phyloP scores from a whole-genome alignment of 2,797 vertebrate genomes.

The Champsocephalus esox region DNA sequence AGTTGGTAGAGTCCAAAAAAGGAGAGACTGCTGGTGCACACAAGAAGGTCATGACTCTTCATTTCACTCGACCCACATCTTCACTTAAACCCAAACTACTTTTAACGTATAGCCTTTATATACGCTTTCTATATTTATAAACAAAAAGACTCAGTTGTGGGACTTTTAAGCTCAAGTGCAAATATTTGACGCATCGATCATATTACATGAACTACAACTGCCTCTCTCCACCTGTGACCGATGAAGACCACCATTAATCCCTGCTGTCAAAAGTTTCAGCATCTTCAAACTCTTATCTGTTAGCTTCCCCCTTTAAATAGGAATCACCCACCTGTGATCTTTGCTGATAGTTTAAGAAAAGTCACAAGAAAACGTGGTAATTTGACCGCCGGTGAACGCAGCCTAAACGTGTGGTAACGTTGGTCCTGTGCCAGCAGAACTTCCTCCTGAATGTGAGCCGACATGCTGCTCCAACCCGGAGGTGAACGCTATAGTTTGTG shows the following conservation, averaged over 20 bases:
- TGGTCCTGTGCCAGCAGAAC: slow-evolving; percentile 28
- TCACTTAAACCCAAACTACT: neutral
- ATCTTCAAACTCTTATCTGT: neutral
- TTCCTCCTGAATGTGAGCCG: slow-evolving; percentile 42
- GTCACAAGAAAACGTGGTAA: slow-evolving; percentile 4
- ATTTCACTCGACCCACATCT: neutral
- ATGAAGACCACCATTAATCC: neutral
- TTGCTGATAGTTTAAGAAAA: neutral
- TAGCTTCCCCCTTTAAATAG: neutral
- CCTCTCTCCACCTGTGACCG: neutral
- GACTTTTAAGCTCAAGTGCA: neutral
- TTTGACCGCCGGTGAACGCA: slow-evolving; percentile 2
- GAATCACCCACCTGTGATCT: neutral
- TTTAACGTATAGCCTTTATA: neutral
- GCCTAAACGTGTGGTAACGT: slow-evolving; percentile 11
- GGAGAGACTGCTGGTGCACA: neutral
- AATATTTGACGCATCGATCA: neutral
- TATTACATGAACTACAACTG: neutral
- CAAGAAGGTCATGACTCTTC: slow-evolving; percentile 21
- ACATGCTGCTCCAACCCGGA: slow-evolving; percentile 28
- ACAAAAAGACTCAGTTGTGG: neutral
- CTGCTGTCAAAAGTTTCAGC: too few species aligned
- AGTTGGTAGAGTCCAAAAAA: slow-evolving; percentile 8
- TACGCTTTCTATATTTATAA: neutral
- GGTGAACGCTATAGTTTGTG: slow-evolving; percentile 53